Conservation (phyloP, 2,113 vertebrate genomes). For the Bos taurus region DNA sequence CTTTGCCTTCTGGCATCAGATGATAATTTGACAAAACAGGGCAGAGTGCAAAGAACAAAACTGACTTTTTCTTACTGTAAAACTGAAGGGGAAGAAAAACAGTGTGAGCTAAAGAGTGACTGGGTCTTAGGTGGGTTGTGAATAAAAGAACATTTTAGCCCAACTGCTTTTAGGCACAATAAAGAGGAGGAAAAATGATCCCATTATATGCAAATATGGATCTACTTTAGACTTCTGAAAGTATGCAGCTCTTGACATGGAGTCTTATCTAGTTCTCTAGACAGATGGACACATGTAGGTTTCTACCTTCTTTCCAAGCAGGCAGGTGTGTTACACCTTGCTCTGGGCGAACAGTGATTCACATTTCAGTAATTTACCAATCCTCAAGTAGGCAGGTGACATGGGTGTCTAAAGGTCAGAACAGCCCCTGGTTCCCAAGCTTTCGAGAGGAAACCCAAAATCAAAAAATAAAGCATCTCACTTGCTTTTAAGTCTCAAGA, state of each 20-base stretch:
- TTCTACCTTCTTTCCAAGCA: background rate
- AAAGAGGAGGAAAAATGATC: background rate
- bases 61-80: background rate
- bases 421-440: background rate
- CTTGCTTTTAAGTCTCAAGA: background rate
- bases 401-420: background rate
- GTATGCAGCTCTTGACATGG: background rate
- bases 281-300: background rate
- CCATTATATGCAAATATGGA: background rate
- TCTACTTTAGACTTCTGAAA: background rate
- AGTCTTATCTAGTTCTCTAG: background rate
- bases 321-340: background rate
- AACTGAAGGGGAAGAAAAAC: background rate
- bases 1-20: background rate
- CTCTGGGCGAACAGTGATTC: background rate
- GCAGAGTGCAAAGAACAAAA: background rate
- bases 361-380: background rate
- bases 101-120: background rate
- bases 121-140: background rate
- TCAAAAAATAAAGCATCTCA: background rate
- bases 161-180: background rate
- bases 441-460: background rate
- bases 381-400: background rate
- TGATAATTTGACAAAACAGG: conserved; percentile 22
- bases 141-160: background rate